phyloP scores from a whole-genome alignment of 2,113 vertebrate species.

The Charadrius vociferus region DNA sequence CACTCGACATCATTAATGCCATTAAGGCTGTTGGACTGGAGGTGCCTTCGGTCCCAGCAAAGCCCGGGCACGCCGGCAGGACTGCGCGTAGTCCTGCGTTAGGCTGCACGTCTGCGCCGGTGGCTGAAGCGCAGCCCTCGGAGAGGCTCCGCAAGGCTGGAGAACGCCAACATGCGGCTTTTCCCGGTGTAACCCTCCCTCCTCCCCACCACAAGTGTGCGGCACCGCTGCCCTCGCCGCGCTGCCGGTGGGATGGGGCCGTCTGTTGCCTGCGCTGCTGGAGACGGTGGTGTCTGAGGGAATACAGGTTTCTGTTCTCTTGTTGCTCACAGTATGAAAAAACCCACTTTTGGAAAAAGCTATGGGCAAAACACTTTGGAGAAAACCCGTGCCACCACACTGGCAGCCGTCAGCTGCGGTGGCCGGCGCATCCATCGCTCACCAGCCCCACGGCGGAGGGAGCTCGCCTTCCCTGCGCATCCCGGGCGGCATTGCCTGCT shows the following conservation, averaged over 20 bases:
- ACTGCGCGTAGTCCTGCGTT: background rate
- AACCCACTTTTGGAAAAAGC: background rate
- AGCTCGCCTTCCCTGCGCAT: rapidly evolving
- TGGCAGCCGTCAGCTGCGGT: background rate
- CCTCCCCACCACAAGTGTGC: rapidly evolving
- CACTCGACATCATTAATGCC: background rate
- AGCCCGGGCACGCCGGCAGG: rapidly evolving
- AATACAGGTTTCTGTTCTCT: background rate
- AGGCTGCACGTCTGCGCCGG: too few relatives aligned
- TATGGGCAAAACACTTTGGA: background rate
- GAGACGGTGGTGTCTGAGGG: rapidly evolving
- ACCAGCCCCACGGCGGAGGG: too few relatives aligned
- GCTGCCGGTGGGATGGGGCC: background rate
- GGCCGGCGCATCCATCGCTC: rapidly evolving
- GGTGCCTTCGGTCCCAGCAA: background rate
- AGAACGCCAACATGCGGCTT: rapidly evolving
- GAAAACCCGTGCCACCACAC: background rate
- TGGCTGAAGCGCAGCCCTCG: background rate
- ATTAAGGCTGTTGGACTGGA: background rate
- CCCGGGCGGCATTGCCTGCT: rapidly evolving
- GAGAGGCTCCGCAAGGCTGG: background rate
- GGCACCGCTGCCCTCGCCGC: too few relatives aligned
- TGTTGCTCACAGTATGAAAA: background rate
- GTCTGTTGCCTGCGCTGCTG: background rate
- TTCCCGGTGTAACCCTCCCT: background rate